Percentiles rank a stretch among this genome's conserved stretches.
These are phyloP conservation scores for Bellardia bayeri DNA, from an alignment of 2,888 invertebrate genomes.

Conservation along the genomic window DNA sequence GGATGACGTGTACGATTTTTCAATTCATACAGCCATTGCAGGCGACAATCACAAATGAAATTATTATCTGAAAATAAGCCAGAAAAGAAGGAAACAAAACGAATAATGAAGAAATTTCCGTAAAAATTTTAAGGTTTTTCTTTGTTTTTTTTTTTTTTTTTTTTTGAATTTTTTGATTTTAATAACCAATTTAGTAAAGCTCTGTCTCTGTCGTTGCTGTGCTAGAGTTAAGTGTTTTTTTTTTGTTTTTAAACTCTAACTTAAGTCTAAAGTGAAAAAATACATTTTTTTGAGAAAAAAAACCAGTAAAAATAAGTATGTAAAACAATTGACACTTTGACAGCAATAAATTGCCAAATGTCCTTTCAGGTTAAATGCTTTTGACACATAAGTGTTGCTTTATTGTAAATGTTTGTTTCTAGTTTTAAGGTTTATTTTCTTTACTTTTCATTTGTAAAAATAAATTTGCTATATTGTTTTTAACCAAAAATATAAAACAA, in stretches of 20 bases:
- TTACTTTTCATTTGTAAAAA: constrained; percentile 3
- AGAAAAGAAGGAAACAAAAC: constrained; percentile 73
- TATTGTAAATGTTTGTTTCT: constrained; percentile 43
- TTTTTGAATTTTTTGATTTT: not conserved
- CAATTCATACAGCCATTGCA: constrained; percentile 91
- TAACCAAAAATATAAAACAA: not conserved
- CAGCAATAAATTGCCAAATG: constrained; percentile 72
- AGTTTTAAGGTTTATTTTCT: not conserved
- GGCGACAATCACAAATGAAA: constrained; percentile 92
- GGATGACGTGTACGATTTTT: constrained; percentile 88
- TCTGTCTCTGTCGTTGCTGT: not conserved
- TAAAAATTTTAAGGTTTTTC: constrained; percentile 33
- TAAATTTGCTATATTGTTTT: constrained; percentile 28
- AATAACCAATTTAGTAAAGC: constrained; percentile 53
- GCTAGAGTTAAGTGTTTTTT: not conserved
- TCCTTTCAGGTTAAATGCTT: constrained; percentile 71
- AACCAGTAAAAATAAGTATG: constrained; percentile 17
- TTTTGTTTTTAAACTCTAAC: not conserved
- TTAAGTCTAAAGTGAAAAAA: constrained; percentile 7
- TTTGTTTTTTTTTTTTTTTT: not conserved
- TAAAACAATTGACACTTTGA: constrained; percentile 72
- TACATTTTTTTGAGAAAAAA: not conserved
- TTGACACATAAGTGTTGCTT: constrained; percentile 60
- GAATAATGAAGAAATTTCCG: constrained; percentile 49
- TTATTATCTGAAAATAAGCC: constrained; percentile 90